These are phyloP conservation scores for Dicyrtomina minuta DNA, from an alignment of 2,888 invertebrate genomes.

Conservation along the genomic window DNA sequence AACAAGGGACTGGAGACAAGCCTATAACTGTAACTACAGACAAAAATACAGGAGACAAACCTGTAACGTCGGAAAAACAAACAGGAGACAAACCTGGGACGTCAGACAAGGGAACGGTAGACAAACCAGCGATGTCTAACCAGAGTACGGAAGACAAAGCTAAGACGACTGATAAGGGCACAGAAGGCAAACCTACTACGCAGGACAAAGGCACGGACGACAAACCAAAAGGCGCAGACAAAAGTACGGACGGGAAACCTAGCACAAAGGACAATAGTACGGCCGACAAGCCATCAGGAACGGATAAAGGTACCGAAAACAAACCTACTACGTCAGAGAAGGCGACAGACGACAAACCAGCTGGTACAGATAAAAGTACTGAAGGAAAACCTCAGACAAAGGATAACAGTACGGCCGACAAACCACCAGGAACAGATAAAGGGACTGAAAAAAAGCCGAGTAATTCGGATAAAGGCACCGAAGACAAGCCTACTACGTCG, in stretches of 20 bases:
- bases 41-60: too few species aligned
- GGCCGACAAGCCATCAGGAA: not conserved
- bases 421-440: not conserved
- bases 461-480: too few species aligned
- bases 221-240: not conserved
- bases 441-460: slow-evolving; percentile 2
- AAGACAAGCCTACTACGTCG: too few species aligned
- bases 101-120: not conserved
- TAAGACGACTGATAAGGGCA: too few species aligned
- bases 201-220: not conserved
- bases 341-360: too few species aligned
- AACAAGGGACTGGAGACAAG: not conserved
- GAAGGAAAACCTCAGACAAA: not conserved
- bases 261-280: not conserved
- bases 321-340: too few species aligned
- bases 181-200: too few species aligned
- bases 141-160: not conserved
- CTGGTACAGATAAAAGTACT: not conserved
- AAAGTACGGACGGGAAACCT: not conserved
- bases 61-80: too few species aligned
- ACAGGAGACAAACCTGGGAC: too few species aligned
- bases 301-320: too few species aligned
- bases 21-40: too few species aligned
- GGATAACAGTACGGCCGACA: not conserved
- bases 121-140: not conserved